These are phyloP conservation scores for Alsophila aescularia DNA, from an alignment of 2,888 invertebrate genomes.

Conservation along the genomic window DNA sequence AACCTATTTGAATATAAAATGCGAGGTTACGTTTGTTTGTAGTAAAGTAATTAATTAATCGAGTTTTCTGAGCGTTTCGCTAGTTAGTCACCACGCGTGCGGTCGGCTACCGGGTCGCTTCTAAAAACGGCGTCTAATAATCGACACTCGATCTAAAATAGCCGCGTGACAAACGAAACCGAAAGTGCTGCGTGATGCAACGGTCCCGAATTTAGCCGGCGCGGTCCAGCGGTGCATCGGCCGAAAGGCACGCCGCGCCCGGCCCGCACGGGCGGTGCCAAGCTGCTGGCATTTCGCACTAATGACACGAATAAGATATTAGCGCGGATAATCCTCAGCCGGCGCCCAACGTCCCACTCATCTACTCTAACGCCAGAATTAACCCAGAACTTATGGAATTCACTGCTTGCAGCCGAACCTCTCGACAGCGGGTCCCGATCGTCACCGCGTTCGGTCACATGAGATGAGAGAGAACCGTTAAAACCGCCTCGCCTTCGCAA, in stretches of 20 bases:
- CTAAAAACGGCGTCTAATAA: constrained; percentile 81
- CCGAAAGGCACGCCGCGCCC: constrained; percentile 64
- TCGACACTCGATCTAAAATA: constrained; percentile 82
- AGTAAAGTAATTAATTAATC: constrained; percentile 62
- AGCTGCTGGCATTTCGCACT: constrained; percentile 82
- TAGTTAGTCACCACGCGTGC: constrained; percentile 64
- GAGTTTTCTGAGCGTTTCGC: constrained; percentile 59
- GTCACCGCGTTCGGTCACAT: constrained; percentile 33
- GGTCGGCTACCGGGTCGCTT: constrained; percentile 55
- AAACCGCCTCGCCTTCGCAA: constrained; percentile 30
- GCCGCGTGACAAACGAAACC: constrained; percentile 81
- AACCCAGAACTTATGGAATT: constrained; percentile 49
- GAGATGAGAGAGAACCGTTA: constrained; percentile 52
- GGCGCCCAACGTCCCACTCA: constrained; percentile 25
- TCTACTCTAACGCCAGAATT: constrained; percentile 47
- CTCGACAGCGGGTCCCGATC: constrained; percentile 41
- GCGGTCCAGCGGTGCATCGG: constrained; percentile 75
- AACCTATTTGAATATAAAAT: constrained; percentile 71
- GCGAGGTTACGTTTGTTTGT: constrained; percentile 62
- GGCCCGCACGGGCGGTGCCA: constrained; percentile 71
- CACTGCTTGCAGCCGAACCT: constrained; percentile 16
- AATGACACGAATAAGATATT: constrained; percentile 84
- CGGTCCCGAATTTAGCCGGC: constrained; percentile 79
- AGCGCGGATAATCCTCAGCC: constrained; percentile 68
- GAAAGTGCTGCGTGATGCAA: constrained; percentile 83